Base-by-base conservation (phyloP, 2,113 vertebrate genomes). In the Columba livia region DNA sequence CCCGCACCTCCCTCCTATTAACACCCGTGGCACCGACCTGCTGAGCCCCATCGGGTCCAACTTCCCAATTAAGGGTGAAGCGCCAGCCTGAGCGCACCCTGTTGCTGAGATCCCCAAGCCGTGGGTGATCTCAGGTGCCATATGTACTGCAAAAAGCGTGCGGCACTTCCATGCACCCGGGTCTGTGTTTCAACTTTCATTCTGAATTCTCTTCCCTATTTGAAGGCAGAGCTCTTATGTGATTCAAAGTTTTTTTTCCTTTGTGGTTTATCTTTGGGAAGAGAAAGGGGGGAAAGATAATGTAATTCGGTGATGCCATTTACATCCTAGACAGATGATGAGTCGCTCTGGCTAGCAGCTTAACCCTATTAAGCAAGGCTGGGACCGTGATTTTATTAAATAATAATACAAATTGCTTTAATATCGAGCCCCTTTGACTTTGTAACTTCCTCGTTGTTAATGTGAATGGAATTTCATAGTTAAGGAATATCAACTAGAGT, bases 251-350 rank as follows among this genome's bases (percentile, higher is more conserved):
- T 47, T 47, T 47, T 36, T 94, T 81, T 89, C 44, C 44, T 91
- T 88, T 93, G 81, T 96, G 91, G 48, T 75, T 96, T 97, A 88
- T 96, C 97, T 93, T 91, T 57, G 64, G 60, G 57, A 56, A 38
- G 38, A 16, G 62, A 61, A 75, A 42, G 8, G n/a, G 15, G 16
- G 18, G 17, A 2, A 38, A n/a, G 62, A 77, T 94, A 96, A 94
- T 96, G 94, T 96, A 97, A 98, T 96, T 96, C 72, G 90, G 80
- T 89, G 77, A 96, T 96, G 93, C 95, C 93, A 92, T 96, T 97
- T 98, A 92, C 96, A 95, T 97, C 96, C 91, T 86, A 98, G 97
- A 98, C 97, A 97, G 96, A 96, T 97, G 97, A 98, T 97, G 97
- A 96, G 94, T 96, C 15, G 96, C 97, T 97, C 97, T 97, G 95